These are phyloP conservation scores for Polypedilum pembai DNA, from an alignment of 1,140 invertebrate species.

Conservation along the genomic window DNA sequence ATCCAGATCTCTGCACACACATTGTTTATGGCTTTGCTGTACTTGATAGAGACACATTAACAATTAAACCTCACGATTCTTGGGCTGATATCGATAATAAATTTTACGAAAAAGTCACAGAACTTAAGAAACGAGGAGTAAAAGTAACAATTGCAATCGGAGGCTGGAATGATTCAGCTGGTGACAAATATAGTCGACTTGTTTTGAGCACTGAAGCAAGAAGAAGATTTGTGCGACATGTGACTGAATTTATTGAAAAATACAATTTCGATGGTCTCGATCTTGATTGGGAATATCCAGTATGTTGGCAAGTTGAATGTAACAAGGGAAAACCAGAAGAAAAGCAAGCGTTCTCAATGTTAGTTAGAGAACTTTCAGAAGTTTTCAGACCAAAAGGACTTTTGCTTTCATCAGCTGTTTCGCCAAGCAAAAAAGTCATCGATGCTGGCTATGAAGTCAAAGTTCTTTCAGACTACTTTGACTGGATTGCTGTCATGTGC, in stretches of 20 bases:
- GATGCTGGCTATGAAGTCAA: constrained; percentile 72
- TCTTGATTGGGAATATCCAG: constrained; percentile 86
- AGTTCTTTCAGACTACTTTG: constrained; percentile 58
- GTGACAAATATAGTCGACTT: constrained; percentile 75
- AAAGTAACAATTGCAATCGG: constrained; percentile 80
- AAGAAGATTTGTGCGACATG: constrained; percentile 64
- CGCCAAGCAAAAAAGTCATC: constrained; percentile 74
- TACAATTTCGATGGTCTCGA: constrained; percentile 79
- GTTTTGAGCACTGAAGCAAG: constrained; percentile 66
- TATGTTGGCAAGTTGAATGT: constrained; percentile 82
- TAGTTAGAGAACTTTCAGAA: constrained; percentile 61
- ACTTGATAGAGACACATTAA: constrained; percentile 63
- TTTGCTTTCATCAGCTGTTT: constrained; percentile 72
- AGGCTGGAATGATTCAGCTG: constrained; percentile 83
- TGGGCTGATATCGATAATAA: constrained; percentile 84
- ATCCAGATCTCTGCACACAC: constrained; percentile 78
- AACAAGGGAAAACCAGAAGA: constrained; percentile 65
- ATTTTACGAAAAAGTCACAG: constrained; percentile 76
- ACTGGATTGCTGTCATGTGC: constrained; percentile 78
- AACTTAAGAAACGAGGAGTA: constrained; percentile 61
- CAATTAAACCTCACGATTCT: constrained; percentile 77
- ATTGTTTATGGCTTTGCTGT: constrained; percentile 89
- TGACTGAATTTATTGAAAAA: constrained; percentile 67
- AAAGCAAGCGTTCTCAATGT: constrained; percentile 61
- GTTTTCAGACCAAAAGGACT: constrained; percentile 60